These are phyloP conservation scores for Archilochus colubris DNA, from an alignment of 2,113 vertebrate genomes.

Conservation along the genomic window DNA sequence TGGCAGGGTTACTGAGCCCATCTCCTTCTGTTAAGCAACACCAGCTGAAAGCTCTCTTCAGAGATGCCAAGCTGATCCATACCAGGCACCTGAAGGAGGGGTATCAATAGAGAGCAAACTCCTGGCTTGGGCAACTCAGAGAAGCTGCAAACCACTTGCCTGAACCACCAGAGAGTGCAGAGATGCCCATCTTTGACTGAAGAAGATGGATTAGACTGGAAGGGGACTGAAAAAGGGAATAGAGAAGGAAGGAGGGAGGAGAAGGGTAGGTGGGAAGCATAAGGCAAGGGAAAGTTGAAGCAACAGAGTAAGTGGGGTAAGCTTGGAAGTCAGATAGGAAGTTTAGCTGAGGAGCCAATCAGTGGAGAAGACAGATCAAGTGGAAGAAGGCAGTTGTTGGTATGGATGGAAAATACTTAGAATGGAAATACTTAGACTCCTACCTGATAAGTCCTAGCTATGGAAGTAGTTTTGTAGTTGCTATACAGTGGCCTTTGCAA, in stretches of 20 bases:
- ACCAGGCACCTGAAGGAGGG: not conserved
- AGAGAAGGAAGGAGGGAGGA: not conserved
- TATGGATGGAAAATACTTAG: not conserved
- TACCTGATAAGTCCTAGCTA: not conserved
- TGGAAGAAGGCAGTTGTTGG: not conserved
- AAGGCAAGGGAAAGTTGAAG: not conserved
- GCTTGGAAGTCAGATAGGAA: not conserved
- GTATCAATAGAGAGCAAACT: not conserved
- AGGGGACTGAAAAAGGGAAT: not conserved
- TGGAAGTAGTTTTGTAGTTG: not conserved
- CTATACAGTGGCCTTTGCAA: not conserved
- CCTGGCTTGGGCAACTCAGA: not conserved
- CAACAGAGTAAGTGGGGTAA: not conserved
- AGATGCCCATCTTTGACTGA: not conserved
- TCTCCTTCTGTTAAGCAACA: not conserved
- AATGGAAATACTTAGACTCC: not conserved
- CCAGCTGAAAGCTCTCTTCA: not conserved
- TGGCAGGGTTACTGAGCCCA: not conserved
- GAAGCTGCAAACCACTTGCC: not conserved
- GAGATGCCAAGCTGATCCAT: not conserved
- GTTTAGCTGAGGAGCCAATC: not conserved
- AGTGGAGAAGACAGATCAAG: not conserved
- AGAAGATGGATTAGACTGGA: not conserved
- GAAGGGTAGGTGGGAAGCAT: not conserved
- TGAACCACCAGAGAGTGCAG: not conserved